Evolutionary conservation across 2,888 invertebrate species (phyloP).

Genomic region (Dynastes hyllus): DNA sequence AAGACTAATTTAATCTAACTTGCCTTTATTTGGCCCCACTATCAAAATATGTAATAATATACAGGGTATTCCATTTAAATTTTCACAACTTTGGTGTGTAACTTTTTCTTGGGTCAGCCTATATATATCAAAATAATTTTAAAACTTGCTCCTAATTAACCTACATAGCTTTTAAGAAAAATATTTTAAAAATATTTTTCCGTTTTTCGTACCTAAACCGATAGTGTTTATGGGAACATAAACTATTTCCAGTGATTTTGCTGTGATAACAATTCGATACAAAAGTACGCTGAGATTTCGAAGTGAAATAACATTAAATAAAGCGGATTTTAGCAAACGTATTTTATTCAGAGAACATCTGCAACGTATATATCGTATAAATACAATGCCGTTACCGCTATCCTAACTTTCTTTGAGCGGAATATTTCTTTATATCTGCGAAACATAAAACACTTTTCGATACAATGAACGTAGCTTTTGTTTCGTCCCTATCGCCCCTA

Average conservation of each 20-base stretch:
- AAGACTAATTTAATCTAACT: too few relatives aligned
- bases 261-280: background rate
- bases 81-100: too few relatives aligned
- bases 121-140: too few relatives aligned
- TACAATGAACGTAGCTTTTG: conserved; percentile 65
- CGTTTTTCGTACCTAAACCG: too few relatives aligned
- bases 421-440: conserved; percentile 53
- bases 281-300: background rate
- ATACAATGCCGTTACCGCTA: conserved; percentile 23
- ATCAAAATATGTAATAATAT: too few relatives aligned
- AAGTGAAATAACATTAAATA: conserved; percentile 22
- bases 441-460: conserved; percentile 62
- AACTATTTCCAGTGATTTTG: background rate
- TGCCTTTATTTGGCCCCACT: too few relatives aligned
- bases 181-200: too few relatives aligned
- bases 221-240: too few relatives aligned
- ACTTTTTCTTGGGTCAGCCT: too few relatives aligned
- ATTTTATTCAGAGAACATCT: conserved; percentile 31
- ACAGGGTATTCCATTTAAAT: too few relatives aligned
- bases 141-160: too few relatives aligned
- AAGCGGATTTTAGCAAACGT: conserved; percentile 18
- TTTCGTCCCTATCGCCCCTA: conserved; percentile 61
- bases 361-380: conserved; percentile 30
- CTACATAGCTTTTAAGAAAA: too few relatives aligned
- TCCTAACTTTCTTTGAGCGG: conserved; percentile 34